A percentile compares a stretch with the other conserved stretches of the same genome.
Evolutionary conservation across 2,888 invertebrate genomes (phyloP).

Genomic region (Epistrophella euchroma): DNA sequence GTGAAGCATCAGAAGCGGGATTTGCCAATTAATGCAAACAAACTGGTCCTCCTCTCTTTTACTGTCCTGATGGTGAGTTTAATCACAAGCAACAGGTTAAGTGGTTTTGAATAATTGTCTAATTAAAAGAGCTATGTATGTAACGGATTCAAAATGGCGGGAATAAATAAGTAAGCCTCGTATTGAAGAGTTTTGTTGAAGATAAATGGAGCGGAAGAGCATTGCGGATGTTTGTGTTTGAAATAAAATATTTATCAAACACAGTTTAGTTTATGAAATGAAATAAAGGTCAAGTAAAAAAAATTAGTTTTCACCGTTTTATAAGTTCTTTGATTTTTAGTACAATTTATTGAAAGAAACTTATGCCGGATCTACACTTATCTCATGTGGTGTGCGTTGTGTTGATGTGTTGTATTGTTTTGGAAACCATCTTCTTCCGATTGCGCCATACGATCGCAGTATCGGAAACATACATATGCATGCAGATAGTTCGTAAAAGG

Average conservation of each 20-base stretch:
- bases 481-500: too few species aligned
- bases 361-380: too few species aligned
- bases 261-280: not conserved
- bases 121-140: constrained; percentile 51
- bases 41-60: constrained; percentile 43
- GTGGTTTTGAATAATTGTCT: constrained; percentile 67
- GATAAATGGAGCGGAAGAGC: constrained; percentile 3
- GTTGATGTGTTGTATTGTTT: too few species aligned
- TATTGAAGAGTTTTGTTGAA: not conserved
- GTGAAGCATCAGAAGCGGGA: constrained; percentile 12
- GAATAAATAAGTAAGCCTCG: not conserved
- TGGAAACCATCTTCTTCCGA: too few species aligned
- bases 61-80: constrained; percentile 5
- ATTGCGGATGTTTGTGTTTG: not conserved
- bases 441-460: too few species aligned
- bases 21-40: constrained; percentile 46
- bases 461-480: too few species aligned
- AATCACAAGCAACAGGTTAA: constrained; percentile 64
- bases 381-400: too few species aligned
- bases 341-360: too few species aligned
- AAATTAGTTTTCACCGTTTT: too few species aligned
- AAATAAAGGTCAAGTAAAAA: not conserved
- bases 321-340: too few species aligned
- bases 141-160: constrained; percentile 5
- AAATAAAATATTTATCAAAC: not conserved